Conservation (phyloP, 2,797 vertebrate genomes). For the Momotus momota region DNA sequence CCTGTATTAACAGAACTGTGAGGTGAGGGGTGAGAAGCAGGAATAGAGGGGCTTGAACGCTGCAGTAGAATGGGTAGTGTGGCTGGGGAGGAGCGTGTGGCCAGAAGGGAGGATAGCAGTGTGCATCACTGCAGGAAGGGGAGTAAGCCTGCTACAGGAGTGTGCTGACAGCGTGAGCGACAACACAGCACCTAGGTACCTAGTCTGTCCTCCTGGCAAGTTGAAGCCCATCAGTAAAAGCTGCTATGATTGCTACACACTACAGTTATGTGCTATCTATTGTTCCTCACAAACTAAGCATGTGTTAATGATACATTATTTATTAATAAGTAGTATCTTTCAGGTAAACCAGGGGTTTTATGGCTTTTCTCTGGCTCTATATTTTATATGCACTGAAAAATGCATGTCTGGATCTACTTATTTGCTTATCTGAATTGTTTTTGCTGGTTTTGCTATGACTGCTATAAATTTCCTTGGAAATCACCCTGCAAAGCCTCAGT, state of each 20-base stretch:
- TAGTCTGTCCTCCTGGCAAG: background rate
- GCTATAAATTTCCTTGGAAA: conserved; percentile 51
- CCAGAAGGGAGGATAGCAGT: background rate
- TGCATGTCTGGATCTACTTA: background rate
- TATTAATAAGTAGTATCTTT: background rate
- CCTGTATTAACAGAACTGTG: background rate
- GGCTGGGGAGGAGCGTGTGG: background rate
- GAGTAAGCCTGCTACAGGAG: background rate
- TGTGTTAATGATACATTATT: background rate
- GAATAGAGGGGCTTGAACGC: accelerated
- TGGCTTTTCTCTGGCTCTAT: background rate
- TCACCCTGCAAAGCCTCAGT: background rate
- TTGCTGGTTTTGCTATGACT: conserved; percentile 10
- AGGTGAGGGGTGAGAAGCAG: background rate
- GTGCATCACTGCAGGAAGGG: accelerated
- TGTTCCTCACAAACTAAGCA: background rate
- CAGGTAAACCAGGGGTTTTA: background rate
- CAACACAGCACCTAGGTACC: background rate
- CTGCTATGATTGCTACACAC: background rate
- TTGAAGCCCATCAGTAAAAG: background rate
- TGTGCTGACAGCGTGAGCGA: background rate
- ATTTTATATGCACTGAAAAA: background rate
- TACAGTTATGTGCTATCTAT: background rate
- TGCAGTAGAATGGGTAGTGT: accelerated
- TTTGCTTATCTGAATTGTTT: conserved; percentile 46